phyloP scores from a whole-genome alignment of 92 coral and sea anemone genomes.

The Phenganax marumi region DNA sequence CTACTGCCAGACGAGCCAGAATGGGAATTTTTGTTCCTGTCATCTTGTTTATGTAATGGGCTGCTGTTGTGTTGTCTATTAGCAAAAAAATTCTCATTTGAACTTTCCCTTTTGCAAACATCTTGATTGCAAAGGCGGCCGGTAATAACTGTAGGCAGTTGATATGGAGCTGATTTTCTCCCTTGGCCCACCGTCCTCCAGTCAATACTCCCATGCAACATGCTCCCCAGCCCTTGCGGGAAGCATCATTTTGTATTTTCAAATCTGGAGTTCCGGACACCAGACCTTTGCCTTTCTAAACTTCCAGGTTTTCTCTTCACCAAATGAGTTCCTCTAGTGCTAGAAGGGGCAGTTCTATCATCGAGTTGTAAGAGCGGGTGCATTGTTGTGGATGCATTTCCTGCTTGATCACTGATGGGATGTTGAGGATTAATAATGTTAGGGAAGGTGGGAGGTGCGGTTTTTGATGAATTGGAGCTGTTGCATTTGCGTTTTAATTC shows the following conservation, averaged over 20 bases:
- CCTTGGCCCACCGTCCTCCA: constrained; percentile 52
- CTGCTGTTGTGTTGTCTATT: constrained; percentile 51
- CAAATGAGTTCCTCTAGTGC: constrained; percentile 28
- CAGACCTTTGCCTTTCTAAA: constrained; percentile 47
- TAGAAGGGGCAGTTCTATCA: too few species aligned
- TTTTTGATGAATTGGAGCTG: too few species aligned
- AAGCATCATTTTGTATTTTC: constrained; percentile 44
- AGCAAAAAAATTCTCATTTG: constrained; percentile 21
- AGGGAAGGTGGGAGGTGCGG: too few species aligned
- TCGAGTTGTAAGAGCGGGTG: too few species aligned
- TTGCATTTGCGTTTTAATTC: too few species aligned
- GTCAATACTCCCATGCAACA: constrained; percentile 9
- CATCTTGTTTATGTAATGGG: constrained; percentile 54
- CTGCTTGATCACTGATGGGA: too few species aligned
- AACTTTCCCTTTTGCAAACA: constrained; percentile 46
- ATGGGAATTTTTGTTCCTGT: constrained; percentile 52
- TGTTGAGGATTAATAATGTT: too few species aligned
- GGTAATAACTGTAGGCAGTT: constrained; percentile 51
- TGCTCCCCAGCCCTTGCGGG: constrained; percentile 54
- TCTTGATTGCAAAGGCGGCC: constrained; percentile 47
- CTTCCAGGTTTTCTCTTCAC: constrained; percentile 46
- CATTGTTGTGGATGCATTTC: too few species aligned
- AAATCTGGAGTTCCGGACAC: constrained; percentile 24
- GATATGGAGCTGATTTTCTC: constrained; percentile 47
- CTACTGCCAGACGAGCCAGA: constrained; percentile 38